Evolutionary conservation across 2,113 vertebrate genomes (phyloP).

Genomic region (Eclectus roratus): DNA sequence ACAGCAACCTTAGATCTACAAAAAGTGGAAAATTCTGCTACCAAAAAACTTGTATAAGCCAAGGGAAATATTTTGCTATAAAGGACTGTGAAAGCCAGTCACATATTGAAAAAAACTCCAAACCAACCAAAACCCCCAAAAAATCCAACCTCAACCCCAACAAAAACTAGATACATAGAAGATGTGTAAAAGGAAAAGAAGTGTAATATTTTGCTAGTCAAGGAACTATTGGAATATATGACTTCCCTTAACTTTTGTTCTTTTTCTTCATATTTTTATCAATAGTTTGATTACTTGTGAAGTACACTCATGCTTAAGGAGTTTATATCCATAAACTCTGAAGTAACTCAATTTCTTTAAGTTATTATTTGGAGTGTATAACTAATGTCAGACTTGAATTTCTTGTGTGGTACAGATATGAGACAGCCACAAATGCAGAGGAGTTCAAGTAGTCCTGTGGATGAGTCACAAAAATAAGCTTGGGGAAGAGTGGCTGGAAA

Average conservation of each 20-base stretch:
- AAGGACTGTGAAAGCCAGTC: neutral
- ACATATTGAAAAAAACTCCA: neutral
- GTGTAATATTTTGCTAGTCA: neutral
- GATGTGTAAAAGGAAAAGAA: neutral
- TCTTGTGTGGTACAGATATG: neutral
- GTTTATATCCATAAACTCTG: neutral
- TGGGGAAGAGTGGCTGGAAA: neutral
- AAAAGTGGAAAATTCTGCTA: neutral
- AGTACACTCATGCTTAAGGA: neutral
- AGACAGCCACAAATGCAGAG: neutral
- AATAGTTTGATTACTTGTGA: neutral
- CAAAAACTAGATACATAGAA: neutral
- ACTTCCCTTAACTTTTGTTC: neutral
- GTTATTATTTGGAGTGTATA: neutral
- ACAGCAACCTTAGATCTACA: neutral
- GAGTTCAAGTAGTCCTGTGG: neutral
- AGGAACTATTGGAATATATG: neutral
- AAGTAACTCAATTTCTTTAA: neutral
- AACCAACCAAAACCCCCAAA: neutral
- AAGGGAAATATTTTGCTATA: neutral
- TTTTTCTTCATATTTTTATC: neutral
- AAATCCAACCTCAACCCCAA: neutral
- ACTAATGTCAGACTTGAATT: neutral
- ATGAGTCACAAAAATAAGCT: neutral
- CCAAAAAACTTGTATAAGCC: neutral